phyloP scores from a whole-genome alignment of 2,113 vertebrate species.

The Malurus cyaneus region DNA sequence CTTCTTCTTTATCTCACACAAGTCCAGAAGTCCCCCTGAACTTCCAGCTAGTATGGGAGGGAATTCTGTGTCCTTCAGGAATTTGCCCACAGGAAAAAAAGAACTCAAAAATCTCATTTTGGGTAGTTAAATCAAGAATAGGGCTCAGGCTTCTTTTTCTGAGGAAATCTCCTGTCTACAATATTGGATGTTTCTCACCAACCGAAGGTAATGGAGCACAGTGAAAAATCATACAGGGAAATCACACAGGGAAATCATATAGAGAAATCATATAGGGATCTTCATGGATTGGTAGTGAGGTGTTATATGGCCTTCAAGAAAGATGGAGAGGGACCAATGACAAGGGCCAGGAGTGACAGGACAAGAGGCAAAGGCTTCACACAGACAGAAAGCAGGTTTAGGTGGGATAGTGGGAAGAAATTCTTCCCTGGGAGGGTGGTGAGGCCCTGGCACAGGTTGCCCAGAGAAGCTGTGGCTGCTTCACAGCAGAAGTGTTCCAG shows the following conservation, averaged over 20 bases:
- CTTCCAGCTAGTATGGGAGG: neutral
- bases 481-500: accelerated
- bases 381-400: neutral
- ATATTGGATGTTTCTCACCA: neutral
- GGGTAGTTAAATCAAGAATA: neutral
- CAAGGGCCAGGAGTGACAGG: neutral
- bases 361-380: neutral
- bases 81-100: neutral
- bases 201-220: neutral
- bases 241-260: neutral
- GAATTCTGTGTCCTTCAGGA: neutral
- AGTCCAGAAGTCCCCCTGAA: neutral
- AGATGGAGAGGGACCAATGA: neutral
- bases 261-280: neutral
- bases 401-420: accelerated
- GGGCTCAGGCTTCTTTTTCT: neutral
- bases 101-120: neutral
- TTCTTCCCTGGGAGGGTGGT: accelerated
- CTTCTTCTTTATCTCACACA: neutral
- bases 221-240: neutral
- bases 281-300: neutral
- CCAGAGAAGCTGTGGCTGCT: neutral
- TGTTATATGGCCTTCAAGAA: neutral
- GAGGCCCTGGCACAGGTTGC: neutral
- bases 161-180: neutral